Evolutionary conservation across 1,140 invertebrate genomes (phyloP).

Genomic region (Bursaphelenchus mucronatus): DNA sequence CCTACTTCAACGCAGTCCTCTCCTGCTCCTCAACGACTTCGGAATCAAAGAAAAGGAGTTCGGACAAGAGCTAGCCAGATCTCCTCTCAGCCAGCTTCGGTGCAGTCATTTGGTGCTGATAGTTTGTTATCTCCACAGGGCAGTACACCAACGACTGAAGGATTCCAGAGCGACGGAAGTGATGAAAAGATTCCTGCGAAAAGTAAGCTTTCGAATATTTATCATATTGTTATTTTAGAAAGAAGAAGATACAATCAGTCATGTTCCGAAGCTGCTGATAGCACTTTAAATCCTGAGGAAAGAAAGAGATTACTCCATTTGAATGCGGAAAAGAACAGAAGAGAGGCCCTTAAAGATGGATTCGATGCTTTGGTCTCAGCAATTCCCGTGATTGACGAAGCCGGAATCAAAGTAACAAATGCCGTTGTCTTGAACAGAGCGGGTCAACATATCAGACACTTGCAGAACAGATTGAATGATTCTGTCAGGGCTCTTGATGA

Average conservation of each 20-base stretch:
- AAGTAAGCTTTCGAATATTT: conserved; percentile 14
- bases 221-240: neutral
- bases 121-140: neutral
- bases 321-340: conserved; percentile 92
- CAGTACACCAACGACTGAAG: conserved; percentile 7
- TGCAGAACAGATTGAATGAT: conserved; percentile 27
- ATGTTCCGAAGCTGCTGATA: conserved; percentile 49
- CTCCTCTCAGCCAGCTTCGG: conserved; percentile 15
- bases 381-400: conserved; percentile 44
- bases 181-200: conserved; percentile 5
- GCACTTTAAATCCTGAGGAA: conserved; percentile 58
- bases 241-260: conserved; percentile 5
- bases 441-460: conserved; percentile 41
- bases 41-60: conserved; percentile 1
- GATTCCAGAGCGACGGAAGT: conserved; percentile 13
- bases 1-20: no score
- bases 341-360: conserved; percentile 62
- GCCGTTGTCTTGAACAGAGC: conserved; percentile 45
- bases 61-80: neutral
- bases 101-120: conserved; percentile 10
- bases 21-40: neutral
- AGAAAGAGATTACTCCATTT: conserved; percentile 71
- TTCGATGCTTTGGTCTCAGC: conserved; percentile 37
- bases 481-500: conserved; percentile 31
- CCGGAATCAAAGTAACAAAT: conserved; percentile 46